Conservation (phyloP, 1,140 invertebrate genomes). For the Globodera rostochiensis region DNA sequence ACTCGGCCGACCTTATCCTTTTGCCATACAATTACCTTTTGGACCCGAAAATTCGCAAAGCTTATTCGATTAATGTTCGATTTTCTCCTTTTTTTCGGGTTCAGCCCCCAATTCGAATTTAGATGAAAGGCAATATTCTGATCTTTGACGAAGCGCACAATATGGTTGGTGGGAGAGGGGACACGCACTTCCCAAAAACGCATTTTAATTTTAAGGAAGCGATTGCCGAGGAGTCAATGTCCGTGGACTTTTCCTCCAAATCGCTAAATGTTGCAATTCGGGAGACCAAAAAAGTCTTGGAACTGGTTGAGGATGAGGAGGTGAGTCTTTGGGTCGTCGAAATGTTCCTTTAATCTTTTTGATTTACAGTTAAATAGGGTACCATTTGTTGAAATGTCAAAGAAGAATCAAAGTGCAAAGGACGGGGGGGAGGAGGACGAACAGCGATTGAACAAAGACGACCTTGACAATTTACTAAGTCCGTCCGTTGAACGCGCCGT, state of each 20-base stretch:
- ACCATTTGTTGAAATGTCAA: conserved; percentile 28
- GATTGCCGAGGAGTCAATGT: conserved; percentile 92
- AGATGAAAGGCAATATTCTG: conserved; percentile 68
- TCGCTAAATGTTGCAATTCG: conserved; percentile 67
- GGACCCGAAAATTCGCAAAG: conserved; percentile 82
- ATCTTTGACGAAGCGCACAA: conserved; percentile 99
- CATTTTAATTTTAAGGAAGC: conserved; percentile 72
- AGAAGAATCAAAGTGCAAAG: background rate
- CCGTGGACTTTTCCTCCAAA: conserved; percentile 76
- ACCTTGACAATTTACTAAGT: conserved; percentile 53
- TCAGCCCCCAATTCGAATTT: background rate
- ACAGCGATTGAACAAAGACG: background rate
- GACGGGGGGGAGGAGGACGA: too few species aligned
- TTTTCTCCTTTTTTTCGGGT: background rate
- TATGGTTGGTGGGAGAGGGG: conserved; percentile 69
- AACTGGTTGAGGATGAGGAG: conserved; percentile 70
- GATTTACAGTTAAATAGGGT: conserved; percentile 69
- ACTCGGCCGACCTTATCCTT: conserved; percentile 87
- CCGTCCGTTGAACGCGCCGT: too few species aligned
- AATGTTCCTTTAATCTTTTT: conserved; percentile 66
- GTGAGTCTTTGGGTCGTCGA: conserved; percentile 42
- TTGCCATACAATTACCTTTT: conserved; percentile 98
- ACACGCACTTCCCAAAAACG: background rate
- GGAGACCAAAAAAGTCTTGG: conserved; percentile 67
- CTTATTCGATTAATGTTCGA: conserved; percentile 57